phyloP scores from a whole-genome alignment of 2,888 invertebrate species.

The Ormyrus thymus region DNA sequence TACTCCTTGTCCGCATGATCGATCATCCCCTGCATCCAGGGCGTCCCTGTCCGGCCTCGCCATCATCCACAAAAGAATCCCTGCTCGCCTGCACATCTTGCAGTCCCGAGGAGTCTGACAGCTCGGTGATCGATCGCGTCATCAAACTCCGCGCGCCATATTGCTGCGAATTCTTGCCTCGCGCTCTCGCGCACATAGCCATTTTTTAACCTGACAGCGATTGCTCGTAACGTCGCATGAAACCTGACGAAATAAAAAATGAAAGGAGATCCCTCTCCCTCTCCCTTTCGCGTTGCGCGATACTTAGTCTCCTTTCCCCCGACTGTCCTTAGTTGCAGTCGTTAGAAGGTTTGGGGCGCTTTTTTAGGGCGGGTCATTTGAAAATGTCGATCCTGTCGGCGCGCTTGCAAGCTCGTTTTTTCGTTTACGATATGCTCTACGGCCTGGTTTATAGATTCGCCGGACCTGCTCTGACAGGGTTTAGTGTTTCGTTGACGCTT shows the following conservation, averaged over 20 bases:
- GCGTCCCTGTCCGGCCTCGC: too few relatives aligned
- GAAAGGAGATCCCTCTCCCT: not conserved
- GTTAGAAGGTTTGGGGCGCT: not conserved
- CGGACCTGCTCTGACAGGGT: too few relatives aligned
- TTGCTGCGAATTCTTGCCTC: slow-evolving; percentile 55
- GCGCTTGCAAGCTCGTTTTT: not conserved
- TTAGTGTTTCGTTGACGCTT: too few relatives aligned
- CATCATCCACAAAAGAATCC: not conserved
- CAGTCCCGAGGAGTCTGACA: slow-evolving; percentile 33
- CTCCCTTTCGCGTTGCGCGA: too few relatives aligned
- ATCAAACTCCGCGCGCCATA: slow-evolving; percentile 56
- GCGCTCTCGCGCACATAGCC: not conserved
- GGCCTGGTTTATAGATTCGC: too few relatives aligned
- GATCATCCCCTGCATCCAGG: too few relatives aligned
- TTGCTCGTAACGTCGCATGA: slow-evolving; percentile 39
- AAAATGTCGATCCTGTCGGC: not conserved
- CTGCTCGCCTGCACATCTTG: slow-evolving; percentile 1
- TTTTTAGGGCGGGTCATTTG: slow-evolving; percentile 1
- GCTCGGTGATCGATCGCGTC: slow-evolving; percentile 56
- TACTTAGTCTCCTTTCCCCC: too few relatives aligned
- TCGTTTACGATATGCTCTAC: not conserved
- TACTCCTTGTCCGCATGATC: too few relatives aligned
- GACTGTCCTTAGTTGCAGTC: not conserved
- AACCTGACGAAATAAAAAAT: slow-evolving; percentile 27
- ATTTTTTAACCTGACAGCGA: slow-evolving; percentile 37